Percentiles rank a stretch among this genome's conserved stretches.
Evolutionary conservation across 2,797 vertebrate genomes (phyloP).

Genomic region (Propithecus deckenii): DNA sequence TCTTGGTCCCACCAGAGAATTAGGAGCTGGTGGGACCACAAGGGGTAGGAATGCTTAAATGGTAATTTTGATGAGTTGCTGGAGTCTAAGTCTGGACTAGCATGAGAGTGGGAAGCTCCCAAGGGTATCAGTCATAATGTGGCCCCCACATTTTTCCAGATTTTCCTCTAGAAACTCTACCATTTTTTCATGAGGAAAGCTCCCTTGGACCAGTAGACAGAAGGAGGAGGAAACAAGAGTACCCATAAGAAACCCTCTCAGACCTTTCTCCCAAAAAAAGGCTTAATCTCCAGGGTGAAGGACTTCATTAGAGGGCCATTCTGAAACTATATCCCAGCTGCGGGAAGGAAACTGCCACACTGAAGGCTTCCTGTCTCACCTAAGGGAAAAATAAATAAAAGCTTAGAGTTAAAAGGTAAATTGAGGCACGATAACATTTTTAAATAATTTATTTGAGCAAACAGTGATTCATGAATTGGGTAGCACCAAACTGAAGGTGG

Average conservation of each 20-base stretch:
- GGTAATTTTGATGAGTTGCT: neutral
- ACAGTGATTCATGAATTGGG: neutral
- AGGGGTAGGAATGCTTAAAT: neutral
- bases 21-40: no score
- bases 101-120: neutral
- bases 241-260: neutral
- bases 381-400: neutral
- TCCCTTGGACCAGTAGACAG: no score
- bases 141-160: neutral
- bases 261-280: neutral
- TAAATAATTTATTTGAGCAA: neutral
- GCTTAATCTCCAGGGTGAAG: neutral
- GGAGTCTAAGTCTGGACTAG: neutral
- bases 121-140: neutral
- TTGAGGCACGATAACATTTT: neutral
- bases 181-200: neutral
- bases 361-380: neutral
- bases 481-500: neutral
- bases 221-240: neutral
- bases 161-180: neutral
- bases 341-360: fast-evolving
- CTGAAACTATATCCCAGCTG: neutral
- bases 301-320: neutral
- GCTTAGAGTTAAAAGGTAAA: neutral
- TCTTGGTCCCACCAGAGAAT: neutral